phyloP scores from a whole-genome alignment of 2,888 invertebrate species.

The Agriopis aurantiaria region DNA sequence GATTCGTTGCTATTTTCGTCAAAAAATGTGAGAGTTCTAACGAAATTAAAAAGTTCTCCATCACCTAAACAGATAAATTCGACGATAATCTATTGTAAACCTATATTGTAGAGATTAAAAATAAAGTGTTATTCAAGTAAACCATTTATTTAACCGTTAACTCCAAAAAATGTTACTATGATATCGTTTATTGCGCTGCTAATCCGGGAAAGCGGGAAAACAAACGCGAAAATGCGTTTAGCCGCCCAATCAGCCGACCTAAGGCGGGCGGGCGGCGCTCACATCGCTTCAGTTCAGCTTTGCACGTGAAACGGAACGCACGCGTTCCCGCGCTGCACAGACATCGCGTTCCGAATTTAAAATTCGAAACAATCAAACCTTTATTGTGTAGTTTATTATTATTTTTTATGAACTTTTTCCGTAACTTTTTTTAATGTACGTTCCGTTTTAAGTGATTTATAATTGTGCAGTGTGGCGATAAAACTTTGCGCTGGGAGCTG shows the following conservation, averaged over 20 bases:
- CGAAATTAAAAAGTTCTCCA: background rate
- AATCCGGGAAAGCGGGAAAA: conserved; percentile 41
- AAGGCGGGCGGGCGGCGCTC: conserved; percentile 67
- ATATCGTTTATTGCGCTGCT: conserved; percentile 23
- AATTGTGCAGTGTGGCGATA: conserved; percentile 58
- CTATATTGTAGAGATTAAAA: background rate
- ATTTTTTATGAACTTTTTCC: conserved; percentile 38
- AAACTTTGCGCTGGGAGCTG: conserved; percentile 63
- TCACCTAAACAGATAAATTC: background rate
- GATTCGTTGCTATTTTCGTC: no score
- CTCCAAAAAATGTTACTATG: conserved; percentile 21
- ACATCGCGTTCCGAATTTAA: conserved; percentile 57
- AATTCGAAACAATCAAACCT: conserved; percentile 34
- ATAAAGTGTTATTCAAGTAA: background rate
- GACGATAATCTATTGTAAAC: background rate
- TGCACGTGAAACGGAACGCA: conserved; percentile 55
- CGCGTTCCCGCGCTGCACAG: conserved; percentile 53
- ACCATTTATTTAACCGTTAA: conserved; percentile 15
- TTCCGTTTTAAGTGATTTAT: conserved; percentile 56
- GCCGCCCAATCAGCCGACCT: conserved; percentile 54
- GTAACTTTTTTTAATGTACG: conserved; percentile 33
- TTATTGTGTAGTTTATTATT: conserved; percentile 38
- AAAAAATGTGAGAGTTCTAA: no score
- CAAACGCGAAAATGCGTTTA: conserved; percentile 47
- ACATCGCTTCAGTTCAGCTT: conserved; percentile 54